Conservation (phyloP, 2,113 vertebrate species). For the Phylloscopus trochilus region DNA sequence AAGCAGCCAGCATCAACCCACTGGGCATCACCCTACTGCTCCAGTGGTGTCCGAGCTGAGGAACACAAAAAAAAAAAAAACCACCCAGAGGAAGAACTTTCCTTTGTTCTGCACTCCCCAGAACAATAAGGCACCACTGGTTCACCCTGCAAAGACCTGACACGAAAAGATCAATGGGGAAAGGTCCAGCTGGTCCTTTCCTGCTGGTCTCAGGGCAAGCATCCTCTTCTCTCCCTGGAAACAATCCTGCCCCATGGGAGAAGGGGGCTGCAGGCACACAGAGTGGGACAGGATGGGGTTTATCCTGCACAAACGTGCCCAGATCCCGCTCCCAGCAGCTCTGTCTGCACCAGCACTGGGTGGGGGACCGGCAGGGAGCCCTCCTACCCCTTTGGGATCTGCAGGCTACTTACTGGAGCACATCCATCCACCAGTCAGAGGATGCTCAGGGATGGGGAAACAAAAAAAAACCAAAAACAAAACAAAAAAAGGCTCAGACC, state of each 20-base stretch:
- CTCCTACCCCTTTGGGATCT: not conserved
- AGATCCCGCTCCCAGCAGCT: not conserved
- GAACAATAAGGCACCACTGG: not conserved
- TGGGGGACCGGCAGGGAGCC: not conserved
- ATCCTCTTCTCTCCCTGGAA: not conserved
- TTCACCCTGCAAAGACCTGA: not conserved
- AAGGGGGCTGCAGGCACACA: not conserved
- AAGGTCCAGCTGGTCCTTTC: not conserved
- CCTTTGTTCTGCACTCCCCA: not conserved
- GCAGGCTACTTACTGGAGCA: fast-evolving
- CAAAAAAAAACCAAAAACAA: too few relatives aligned
- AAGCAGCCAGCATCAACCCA: not conserved
- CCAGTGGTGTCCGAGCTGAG: fast-evolving
- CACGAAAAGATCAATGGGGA: not conserved
- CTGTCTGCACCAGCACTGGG: fast-evolving
- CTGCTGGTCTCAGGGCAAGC: not conserved
- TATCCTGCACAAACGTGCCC: not conserved
- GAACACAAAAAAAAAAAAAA: not conserved
- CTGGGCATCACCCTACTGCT: fast-evolving
- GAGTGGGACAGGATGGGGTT: not conserved
- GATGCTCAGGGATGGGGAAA: not conserved
- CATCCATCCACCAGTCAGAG: not conserved
- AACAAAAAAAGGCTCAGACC: not conserved
- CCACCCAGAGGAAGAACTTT: not conserved
- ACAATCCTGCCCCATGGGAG: not conserved